Evolutionary conservation across 2,113 vertebrate genomes (phyloP), one percentile per base, ranked within the genome.

Genomic region (Sander lucioperca): DNA sequence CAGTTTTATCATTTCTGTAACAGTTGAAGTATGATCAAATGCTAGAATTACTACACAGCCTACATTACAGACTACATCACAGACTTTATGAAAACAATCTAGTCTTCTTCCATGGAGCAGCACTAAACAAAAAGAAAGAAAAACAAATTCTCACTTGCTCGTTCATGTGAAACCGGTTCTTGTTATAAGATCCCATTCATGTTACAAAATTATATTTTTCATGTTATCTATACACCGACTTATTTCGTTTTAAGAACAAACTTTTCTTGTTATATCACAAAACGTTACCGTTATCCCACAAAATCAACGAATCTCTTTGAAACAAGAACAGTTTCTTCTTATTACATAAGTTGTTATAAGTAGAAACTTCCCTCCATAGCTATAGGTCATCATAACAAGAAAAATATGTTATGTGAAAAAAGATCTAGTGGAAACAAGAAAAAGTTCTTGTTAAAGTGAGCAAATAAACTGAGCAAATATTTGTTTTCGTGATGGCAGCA

Each of bases 391-490:
- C 67, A 33, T 23, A 53, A 51, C 78, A 61, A 15, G 56, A 78
- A 78, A 63, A 47, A 48, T 21, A 61, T 33, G 13, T 45, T 72
- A 54, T 3, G 12, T 56, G 45, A 75, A 30, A 43, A 27, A 65
- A 8, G 47, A 33, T 58, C 48, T 11, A 21, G 15, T 21, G 10
- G 7, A 47, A 57, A 19, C 1, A 36, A 63, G 19, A 50, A 43
- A 43, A 43, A 43, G 39, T 11, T 10, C 39, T 43, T 1, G 39
- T 43, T 43, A 43, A 2, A 43, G 3, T 1, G 39, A 43, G 10
- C 39, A 43, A 43, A 43, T 43, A 43, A 43, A 43, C 10, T 14
- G 56, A 25, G 56, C 14, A 1, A 13, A 56, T n/a, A n/a, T n/a
- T 39, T 43, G 12, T 36, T n/a, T 47, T 63, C 48, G 30, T 33